Conservation (phyloP, 2,797 vertebrate species). For the Mus spretus region DNA sequence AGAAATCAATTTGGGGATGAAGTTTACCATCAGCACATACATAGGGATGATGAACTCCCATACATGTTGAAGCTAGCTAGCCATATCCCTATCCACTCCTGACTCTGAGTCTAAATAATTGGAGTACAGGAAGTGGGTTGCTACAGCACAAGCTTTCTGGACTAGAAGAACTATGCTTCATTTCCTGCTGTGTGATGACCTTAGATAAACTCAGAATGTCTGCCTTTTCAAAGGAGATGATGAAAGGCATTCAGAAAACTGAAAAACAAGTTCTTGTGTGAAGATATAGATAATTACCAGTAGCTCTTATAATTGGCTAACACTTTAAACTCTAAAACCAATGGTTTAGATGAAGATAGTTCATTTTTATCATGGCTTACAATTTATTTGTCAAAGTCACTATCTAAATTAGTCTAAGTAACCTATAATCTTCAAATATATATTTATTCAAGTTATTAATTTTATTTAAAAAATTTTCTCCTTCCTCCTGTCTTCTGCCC, state of each 20-base stretch:
- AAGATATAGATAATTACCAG: not conserved
- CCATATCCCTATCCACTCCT: not conserved
- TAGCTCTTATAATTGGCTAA: not conserved
- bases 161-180: not conserved
- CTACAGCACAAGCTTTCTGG: not conserved
- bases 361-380: not conserved
- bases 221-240: slow-evolving; percentile 17
- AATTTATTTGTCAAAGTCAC: not conserved
- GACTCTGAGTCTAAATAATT: slow-evolving; percentile 3
- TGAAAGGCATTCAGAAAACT: not conserved
- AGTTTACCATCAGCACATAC: not conserved
- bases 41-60: not conserved
- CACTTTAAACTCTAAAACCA: not conserved
- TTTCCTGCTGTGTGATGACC: not conserved
- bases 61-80: not conserved
- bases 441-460: not conserved
- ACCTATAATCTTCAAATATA: not conserved
- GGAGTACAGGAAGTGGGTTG: not conserved
- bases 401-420: not conserved
- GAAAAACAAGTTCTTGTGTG: not conserved
- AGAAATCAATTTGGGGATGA: not conserved
- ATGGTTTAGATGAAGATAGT: not conserved
- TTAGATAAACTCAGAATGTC: not conserved
- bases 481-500: too few relatives aligned
- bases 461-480: not conserved